phyloP scores from a whole-genome alignment of 2,797 vertebrate species.

The Semotilus atromaculatus region DNA sequence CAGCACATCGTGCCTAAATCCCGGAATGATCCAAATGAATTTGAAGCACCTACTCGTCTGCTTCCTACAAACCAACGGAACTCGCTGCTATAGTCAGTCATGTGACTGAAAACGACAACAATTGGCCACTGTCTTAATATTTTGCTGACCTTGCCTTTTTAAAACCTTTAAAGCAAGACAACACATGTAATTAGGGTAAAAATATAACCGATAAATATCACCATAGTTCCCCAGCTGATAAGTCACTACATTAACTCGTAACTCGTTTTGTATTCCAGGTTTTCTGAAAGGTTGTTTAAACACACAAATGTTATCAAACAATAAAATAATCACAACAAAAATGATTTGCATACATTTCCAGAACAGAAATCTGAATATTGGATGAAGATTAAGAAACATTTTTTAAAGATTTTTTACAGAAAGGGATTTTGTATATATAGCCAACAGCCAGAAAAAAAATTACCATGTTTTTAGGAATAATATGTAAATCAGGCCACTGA shows the following conservation, averaged over 20 bases:
- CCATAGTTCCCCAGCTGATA: background rate
- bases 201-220: background rate
- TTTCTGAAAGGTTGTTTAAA: background rate
- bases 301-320: background rate
- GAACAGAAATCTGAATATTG: background rate
- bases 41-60: constrained; percentile 21
- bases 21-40: background rate
- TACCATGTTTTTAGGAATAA: too few species aligned
- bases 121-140: background rate
- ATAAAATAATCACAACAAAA: too few species aligned
- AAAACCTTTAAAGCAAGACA: constrained; percentile 1
- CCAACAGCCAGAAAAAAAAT: too few species aligned
- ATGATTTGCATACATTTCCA: background rate
- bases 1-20: background rate
- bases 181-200: background rate
- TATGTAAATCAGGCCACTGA: too few species aligned
- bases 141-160: constrained; percentile 39
- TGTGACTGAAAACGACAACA: constrained; percentile 45
- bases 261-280: background rate
- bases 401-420: too few species aligned
- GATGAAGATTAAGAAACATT: background rate
- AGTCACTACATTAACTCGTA: background rate
- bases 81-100: constrained; percentile 50
- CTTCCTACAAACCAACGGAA: constrained; percentile 31
- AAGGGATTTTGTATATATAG: background rate